A percentile compares a stretch with the other conserved stretches of the same genome.
phyloP scores from a whole-genome alignment of 2,888 invertebrate species.

The Synergus itoensis region DNA sequence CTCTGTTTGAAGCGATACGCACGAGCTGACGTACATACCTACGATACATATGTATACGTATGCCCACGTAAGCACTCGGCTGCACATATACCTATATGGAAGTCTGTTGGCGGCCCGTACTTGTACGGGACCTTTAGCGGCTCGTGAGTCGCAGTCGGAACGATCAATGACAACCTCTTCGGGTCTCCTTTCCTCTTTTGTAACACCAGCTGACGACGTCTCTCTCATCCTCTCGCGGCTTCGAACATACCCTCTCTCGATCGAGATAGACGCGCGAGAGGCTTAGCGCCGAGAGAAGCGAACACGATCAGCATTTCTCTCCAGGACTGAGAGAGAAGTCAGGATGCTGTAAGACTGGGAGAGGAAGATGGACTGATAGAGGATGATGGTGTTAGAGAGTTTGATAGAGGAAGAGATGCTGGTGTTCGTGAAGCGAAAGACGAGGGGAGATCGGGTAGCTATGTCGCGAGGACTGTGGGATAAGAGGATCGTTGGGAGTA shows the following conservation, averaged over 20 bases:
- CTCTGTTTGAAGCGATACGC: slow-evolving; percentile 44
- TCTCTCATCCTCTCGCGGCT: slow-evolving; percentile 55
- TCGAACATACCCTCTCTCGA: slow-evolving; percentile 70
- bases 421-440: slow-evolving; percentile 51
- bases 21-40: slow-evolving; percentile 46
- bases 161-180: slow-evolving; percentile 77
- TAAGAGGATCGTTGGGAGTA: slow-evolving; percentile 53
- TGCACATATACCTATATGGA: slow-evolving; percentile 58
- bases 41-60: slow-evolving; percentile 45
- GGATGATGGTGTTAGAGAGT: slow-evolving; percentile 52
- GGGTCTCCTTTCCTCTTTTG: slow-evolving; percentile 56
- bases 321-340: slow-evolving; percentile 45
- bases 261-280: slow-evolving; percentile 76
- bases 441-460: slow-evolving; percentile 46
- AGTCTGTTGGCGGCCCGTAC: slow-evolving; percentile 68
- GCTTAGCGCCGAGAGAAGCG: slow-evolving; percentile 71
- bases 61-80: slow-evolving; percentile 54
- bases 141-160: slow-evolving; percentile 71
- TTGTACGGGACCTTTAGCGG: slow-evolving; percentile 78
- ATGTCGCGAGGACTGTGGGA: slow-evolving; percentile 54
- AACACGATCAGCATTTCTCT: slow-evolving; percentile 62
- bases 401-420: slow-evolving; percentile 44
- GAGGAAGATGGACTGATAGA: slow-evolving; percentile 48
- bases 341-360: neutral
- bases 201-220: slow-evolving; percentile 56